Conservation (phyloP, 2,797 vertebrate genomes). For the Acrocephalus scirpaceus region DNA sequence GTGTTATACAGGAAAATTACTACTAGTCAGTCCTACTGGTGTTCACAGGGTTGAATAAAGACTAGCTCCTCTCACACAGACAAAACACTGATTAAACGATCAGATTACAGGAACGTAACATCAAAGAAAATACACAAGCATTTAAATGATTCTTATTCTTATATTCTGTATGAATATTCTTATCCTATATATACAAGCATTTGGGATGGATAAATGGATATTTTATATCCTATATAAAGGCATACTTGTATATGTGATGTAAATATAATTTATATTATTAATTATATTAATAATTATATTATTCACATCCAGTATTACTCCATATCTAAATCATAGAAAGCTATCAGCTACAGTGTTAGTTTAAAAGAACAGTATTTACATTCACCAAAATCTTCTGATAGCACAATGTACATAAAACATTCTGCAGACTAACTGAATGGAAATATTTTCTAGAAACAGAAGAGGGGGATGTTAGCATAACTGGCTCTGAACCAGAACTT, state of each 20-base stretch:
- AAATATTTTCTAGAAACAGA: constrained; percentile 67
- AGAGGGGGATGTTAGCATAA: constrained; percentile 51
- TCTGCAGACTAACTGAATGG: constrained; percentile 40
- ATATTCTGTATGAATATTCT: neutral
- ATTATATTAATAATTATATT: neutral
- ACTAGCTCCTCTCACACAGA: neutral
- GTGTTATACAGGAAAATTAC: neutral
- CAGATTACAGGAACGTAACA: neutral
- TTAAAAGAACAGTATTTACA: constrained; percentile 37
- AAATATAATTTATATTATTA: neutral
- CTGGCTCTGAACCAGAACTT: constrained; percentile 63
- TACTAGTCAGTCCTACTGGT: neutral
- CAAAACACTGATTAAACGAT: neutral
- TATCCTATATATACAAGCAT: neutral
- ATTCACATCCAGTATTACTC: neutral
- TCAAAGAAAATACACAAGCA: neutral
- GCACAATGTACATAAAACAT: neutral
- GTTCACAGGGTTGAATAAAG: neutral
- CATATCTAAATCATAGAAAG: neutral
- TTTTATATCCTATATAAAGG: neutral
- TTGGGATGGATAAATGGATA: neutral
- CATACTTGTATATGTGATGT: neutral
- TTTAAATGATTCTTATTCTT: neutral
- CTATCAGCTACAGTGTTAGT: neutral
- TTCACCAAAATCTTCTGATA: neutral